These are phyloP conservation scores for Botia kubotai DNA, from an alignment of 2,797 vertebrate genomes.

Conservation along the genomic window DNA sequence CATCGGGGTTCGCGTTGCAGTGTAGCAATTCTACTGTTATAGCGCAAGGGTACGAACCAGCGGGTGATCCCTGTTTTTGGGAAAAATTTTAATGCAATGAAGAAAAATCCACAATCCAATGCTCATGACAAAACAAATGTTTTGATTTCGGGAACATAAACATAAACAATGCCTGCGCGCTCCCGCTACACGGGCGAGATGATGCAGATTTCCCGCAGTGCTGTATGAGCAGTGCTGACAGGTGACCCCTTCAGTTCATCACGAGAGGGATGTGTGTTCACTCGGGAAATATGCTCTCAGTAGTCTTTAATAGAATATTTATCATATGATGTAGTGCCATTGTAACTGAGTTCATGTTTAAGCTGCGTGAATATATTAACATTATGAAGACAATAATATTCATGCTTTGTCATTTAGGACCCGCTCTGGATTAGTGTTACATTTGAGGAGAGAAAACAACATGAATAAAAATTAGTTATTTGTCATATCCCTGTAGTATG, in stretches of 20 bases:
- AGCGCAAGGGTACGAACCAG: slow-evolving; percentile 61
- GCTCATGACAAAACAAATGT: slow-evolving; percentile 62
- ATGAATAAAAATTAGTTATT: background rate
- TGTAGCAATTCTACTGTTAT: slow-evolving; percentile 60
- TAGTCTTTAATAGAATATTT: slow-evolving; percentile 31
- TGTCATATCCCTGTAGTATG: too few relatives aligned
- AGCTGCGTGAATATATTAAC: slow-evolving; percentile 40
- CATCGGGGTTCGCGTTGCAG: slow-evolving; percentile 64
- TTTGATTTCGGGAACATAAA: slow-evolving; percentile 61
- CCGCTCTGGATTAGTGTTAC: too few relatives aligned
- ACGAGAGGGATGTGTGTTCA: slow-evolving; percentile 12
- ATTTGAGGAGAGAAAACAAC: background rate
- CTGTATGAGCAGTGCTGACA: slow-evolving; percentile 54
- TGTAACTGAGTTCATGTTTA: slow-evolving; percentile 38
- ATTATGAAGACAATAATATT: slow-evolving; percentile 1
- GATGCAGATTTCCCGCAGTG: slow-evolving; percentile 64
- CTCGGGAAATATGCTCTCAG: slow-evolving; percentile 27
- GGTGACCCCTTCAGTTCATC: slow-evolving; percentile 46
- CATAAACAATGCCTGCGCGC: slow-evolving; percentile 58
- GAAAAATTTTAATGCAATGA: background rate
- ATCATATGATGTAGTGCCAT: slow-evolving; percentile 31
- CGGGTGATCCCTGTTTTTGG: slow-evolving; percentile 31
- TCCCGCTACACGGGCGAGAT: slow-evolving; percentile 46
- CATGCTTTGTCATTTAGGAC: background rate
- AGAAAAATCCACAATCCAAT: background rate